phyloP scores from a whole-genome alignment of 2,113 vertebrate genomes.

The Thalassoma bifasciatum region DNA sequence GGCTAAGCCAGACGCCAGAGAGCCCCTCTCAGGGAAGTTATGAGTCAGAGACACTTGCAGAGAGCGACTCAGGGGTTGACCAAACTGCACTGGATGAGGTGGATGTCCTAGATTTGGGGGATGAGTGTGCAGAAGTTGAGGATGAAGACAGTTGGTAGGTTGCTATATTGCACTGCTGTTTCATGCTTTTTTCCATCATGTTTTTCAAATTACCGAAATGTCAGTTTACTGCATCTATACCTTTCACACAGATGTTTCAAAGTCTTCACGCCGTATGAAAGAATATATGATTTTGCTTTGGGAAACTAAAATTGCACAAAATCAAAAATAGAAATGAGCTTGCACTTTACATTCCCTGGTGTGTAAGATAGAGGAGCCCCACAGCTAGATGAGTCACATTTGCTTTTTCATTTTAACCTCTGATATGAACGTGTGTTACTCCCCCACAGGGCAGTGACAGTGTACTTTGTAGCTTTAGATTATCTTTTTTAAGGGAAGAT shows the following conservation, averaged over 20 bases:
- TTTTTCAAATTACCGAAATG: neutral
- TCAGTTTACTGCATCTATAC: neutral
- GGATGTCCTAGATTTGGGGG: conserved; percentile 88
- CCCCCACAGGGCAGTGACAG: conserved; percentile 36
- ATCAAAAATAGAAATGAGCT: neutral
- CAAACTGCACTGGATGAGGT: conserved; percentile 86
- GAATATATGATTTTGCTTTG: neutral
- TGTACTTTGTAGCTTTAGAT: conserved; percentile 3
- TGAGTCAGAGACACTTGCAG: conserved; percentile 77
- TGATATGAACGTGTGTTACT: conserved; percentile 20
- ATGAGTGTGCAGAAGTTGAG: conserved; percentile 83
- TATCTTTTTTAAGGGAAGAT: neutral
- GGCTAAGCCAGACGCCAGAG: conserved; percentile 47
- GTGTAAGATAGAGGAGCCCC: conserved; percentile 8
- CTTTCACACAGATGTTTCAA: neutral
- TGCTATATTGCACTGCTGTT: conserved; percentile 3
- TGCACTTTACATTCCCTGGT: neutral
- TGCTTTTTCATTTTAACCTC: conserved; percentile 32
- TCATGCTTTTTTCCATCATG: conserved; percentile 1
- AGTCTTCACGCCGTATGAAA: neutral
- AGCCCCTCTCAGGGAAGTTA: conserved; percentile 67
- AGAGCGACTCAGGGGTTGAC: conserved; percentile 70
- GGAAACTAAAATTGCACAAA: neutral
- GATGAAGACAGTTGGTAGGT: conserved; percentile 92
- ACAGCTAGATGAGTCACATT: conserved; percentile 54